phyloP scores from a whole-genome alignment of 2,797 vertebrate species.

The Spinibarbus caldwelli region DNA sequence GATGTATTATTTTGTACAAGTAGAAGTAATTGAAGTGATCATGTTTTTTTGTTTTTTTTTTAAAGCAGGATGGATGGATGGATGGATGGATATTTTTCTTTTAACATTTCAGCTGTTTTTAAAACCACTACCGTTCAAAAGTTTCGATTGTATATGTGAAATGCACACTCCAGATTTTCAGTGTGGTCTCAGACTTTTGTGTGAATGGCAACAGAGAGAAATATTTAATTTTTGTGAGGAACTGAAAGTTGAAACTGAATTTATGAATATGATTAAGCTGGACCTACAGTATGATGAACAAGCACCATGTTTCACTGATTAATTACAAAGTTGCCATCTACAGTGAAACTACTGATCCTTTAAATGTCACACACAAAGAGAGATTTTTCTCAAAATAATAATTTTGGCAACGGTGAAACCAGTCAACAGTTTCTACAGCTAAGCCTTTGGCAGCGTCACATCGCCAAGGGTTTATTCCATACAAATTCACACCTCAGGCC shows the following conservation, averaged over 20 bases:
- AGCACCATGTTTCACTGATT: background rate
- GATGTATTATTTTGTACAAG: background rate
- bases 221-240: background rate
- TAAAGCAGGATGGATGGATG: no score
- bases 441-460: constrained; percentile 44
- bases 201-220: background rate
- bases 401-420: constrained; percentile 28
- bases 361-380: constrained; percentile 11
- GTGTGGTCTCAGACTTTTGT: background rate
- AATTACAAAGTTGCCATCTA: background rate
- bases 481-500: constrained; percentile 45
- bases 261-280: background rate
- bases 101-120: background rate
- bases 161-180: background rate
- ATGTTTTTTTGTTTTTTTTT: no score
- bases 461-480: constrained; percentile 40
- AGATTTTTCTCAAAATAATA: constrained; percentile 27
- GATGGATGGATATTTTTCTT: no score
- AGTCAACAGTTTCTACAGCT: constrained; percentile 48
- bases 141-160: background rate
- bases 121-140: background rate
- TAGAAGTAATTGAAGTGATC: background rate
- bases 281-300: background rate
- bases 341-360: constrained; percentile 7
- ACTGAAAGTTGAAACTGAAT: background rate